Evolutionary conservation across 2,113 vertebrate species (phyloP), one percentile per base, ranked within the genome.

Genomic region (Boleophthalmus pectinirostris): DNA sequence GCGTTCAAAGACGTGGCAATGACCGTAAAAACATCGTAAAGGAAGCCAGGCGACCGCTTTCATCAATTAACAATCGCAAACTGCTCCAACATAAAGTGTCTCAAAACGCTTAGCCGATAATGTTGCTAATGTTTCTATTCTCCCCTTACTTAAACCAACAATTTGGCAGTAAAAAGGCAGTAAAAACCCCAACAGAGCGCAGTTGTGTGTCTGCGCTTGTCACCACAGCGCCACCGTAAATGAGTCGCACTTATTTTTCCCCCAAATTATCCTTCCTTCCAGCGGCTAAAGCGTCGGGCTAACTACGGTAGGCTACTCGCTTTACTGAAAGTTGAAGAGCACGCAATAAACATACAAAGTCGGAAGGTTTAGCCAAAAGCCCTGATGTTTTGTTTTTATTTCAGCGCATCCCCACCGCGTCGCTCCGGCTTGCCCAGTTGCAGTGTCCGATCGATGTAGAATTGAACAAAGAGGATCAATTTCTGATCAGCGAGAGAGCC

Each of bases 391-490:
- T 61, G 73, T 79, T 84, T 78, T 70, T 72, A 80, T 87, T 57
- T 71, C 69, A 51, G 85, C 78, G 86, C 81, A 87, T 89, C 86
- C 90, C 88, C 85, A 87, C 85, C 89, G 90, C 86, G 74, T 87
- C 80, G 85, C 83, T 81, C 78, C 67, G 87, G 81, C 88, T 88
- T 87, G 88, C 94, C 94, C 94, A 89, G 89, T 94, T 90, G 94
- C 95, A 90, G 93, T 93, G 94, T 93, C 94, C 94, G 95, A 97
- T 96, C 95, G 95, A 96, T 96, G 95, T 81, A 74, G 82, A 95
- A 96, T 96, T 95, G 95, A 97, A 96, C 96, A 96, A 97, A 96
- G 95, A 94, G 94, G 95, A 96, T 96, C 95, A 94, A 95, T 96
- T 95, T 95, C 95, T 91, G 94, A 96, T 95, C 90, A 90, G 90